Conservation (phyloP, 2,888 invertebrate genomes). For the Eubasilissa splendida region DNA sequence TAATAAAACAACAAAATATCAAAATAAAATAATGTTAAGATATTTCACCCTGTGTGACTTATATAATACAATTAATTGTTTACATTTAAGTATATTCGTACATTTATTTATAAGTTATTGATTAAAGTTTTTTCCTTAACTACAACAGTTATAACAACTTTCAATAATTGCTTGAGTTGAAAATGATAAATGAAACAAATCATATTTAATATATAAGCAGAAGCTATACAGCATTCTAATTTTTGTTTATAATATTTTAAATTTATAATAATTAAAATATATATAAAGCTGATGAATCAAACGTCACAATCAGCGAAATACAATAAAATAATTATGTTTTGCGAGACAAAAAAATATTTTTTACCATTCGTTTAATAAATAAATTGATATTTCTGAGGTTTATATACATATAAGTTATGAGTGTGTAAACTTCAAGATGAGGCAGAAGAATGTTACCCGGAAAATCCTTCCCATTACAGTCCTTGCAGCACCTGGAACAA, state of each 20-base stretch:
- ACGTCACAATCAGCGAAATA: background rate
- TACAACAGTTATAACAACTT: constrained; percentile 37
- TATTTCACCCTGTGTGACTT: constrained; percentile 59
- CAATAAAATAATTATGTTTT: background rate
- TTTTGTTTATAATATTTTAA: constrained; percentile 3
- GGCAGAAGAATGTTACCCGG: constrained; percentile 8
- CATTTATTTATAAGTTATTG: constrained; percentile 31
- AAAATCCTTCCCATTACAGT: background rate
- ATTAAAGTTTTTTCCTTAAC: constrained; percentile 35
- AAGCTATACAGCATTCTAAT: constrained; percentile 19
- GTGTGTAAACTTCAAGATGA: constrained; percentile 26
- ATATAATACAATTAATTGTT: constrained; percentile 30
- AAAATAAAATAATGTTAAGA: constrained; percentile 24
- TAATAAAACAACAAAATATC: constrained; percentile 22
- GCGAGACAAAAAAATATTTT: background rate
- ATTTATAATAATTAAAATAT: too few relatives aligned
- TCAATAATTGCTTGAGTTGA: constrained; percentile 19
- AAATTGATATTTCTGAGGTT: constrained; percentile 25
- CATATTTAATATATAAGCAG: background rate
- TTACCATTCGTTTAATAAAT: background rate
- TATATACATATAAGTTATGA: constrained; percentile 37
- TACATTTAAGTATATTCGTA: constrained; percentile 36
- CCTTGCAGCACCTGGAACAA: constrained; percentile 41
- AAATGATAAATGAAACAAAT: background rate
- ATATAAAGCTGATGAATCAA: too few relatives aligned